Evolutionary conservation across 2,113 vertebrate genomes (phyloP).

Genomic region (Sebastes fasciatus): DNA sequence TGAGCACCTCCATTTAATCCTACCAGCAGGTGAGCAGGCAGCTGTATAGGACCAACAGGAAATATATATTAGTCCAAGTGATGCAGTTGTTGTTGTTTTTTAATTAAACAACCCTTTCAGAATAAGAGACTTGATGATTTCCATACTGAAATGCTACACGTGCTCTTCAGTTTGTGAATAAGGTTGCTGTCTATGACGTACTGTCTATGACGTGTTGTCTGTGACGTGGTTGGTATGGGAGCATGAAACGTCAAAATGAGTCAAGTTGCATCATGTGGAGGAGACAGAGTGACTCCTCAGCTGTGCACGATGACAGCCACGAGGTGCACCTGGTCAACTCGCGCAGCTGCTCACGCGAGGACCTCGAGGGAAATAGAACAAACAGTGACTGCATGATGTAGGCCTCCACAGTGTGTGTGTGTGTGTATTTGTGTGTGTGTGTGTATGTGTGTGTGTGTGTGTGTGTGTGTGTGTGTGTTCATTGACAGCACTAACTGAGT

Average conservation of each 20-base stretch:
- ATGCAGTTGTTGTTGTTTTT: conserved; percentile 23
- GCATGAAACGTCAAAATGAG: conserved; percentile 37
- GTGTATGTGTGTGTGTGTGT: conserved; percentile 12
- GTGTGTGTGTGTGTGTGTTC: conserved; percentile 21
- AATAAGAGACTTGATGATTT: conserved; percentile 36
- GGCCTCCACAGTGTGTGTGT: neutral
- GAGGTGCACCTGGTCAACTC: conserved; percentile 67
- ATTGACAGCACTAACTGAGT: conserved; percentile 54
- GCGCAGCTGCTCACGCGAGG: conserved; percentile 63
- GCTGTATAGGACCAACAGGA: conserved; percentile 25
- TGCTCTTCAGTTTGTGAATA: neutral
- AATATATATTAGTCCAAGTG: neutral
- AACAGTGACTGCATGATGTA: conserved; percentile 40
- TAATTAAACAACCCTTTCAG: conserved; percentile 33
- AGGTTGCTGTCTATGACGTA: neutral
- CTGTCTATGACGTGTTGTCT: conserved; percentile 1
- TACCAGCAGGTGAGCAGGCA: conserved; percentile 23
- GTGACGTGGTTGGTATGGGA: conserved; percentile 1
- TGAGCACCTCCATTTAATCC: conserved; percentile 40
- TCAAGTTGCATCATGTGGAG: conserved; percentile 36
- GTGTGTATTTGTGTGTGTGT: conserved; percentile 2
- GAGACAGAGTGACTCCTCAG: conserved; percentile 39
- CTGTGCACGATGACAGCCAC: conserved; percentile 52
- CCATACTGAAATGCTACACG: neutral
- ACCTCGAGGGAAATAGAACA: conserved; percentile 48